These are phyloP conservation scores for Linhomoeus sp. DNA, from an alignment of 2,888 invertebrate genomes.

Conservation along the genomic window DNA sequence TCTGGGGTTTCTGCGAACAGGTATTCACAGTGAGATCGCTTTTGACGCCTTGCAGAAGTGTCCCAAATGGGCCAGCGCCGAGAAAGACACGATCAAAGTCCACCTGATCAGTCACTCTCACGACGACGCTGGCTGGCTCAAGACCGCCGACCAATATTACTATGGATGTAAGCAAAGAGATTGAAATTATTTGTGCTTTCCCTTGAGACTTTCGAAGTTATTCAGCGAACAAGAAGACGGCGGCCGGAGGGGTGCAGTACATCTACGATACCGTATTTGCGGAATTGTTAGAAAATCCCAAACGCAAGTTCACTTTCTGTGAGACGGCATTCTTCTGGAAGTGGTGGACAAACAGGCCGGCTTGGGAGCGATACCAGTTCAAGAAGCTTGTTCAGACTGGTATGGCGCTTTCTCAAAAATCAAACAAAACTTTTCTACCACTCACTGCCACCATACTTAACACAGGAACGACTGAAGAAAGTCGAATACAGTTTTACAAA, in stretches of 20 bases:
- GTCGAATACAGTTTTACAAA: too few relatives aligned
- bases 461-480: too few relatives aligned
- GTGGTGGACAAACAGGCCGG: slow-evolving; percentile 17
- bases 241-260: slow-evolving; percentile 53
- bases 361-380: slow-evolving; percentile 12
- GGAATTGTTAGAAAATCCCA: slow-evolving; percentile 42
- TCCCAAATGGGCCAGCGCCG: too few relatives aligned
- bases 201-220: too few relatives aligned
- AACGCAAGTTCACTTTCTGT: slow-evolving; percentile 33
- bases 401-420: too few relatives aligned
- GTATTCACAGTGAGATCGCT: too few relatives aligned
- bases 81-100: slow-evolving; percentile 27
- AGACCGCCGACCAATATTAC: slow-evolving; percentile 37
- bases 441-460: too few relatives aligned
- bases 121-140: slow-evolving; percentile 37
- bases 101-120: slow-evolving; percentile 36
- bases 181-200: too few relatives aligned
- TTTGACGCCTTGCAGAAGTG: too few relatives aligned
- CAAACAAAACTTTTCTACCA: too few relatives aligned
- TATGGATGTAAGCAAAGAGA: slow-evolving; percentile 29
- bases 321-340: slow-evolving; percentile 24
- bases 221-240: background rate
- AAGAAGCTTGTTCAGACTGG: slow-evolving; percentile 17
- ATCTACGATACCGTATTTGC: slow-evolving; percentile 65
- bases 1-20: too few relatives aligned